Evolutionary conservation across 1,140 invertebrate genomes (phyloP).

Genomic region (Hyphantria cunea): DNA sequence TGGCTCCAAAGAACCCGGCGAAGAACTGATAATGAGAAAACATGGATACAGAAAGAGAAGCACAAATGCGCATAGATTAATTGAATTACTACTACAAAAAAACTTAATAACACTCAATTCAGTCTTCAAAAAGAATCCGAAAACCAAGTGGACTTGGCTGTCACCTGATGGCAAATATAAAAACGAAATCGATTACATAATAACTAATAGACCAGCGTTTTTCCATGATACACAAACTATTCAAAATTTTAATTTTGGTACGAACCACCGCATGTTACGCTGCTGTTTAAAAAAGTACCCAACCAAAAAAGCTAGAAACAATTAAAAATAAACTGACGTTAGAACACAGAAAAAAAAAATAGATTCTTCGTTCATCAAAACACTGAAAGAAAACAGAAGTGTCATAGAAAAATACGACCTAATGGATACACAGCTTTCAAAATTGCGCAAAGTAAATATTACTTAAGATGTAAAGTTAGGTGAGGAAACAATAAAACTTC

Average conservation of each 20-base stretch:
- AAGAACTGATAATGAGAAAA: conserved; percentile 30
- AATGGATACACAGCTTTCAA: conserved; percentile 8
- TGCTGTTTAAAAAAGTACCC: neutral
- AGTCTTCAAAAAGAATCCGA: conserved; percentile 33
- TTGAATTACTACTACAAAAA: conserved; percentile 17
- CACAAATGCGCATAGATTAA: conserved; percentile 18
- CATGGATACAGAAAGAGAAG: conserved; percentile 30
- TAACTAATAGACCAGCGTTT: conserved; percentile 21
- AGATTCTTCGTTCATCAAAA: neutral
- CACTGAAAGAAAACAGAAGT: conserved; percentile 21
- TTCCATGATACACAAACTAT: conserved; percentile 22
- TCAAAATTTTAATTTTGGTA: conserved; percentile 27
- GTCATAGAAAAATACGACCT: conserved; percentile 21
- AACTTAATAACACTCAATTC: neutral
- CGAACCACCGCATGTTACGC: conserved; percentile 29
- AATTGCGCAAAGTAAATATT: conserved; percentile 13
- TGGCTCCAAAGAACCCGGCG: conserved; percentile 19
- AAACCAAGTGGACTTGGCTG: conserved; percentile 34
- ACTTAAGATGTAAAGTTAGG: conserved; percentile 16
- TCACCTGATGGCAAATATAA: conserved; percentile 26
- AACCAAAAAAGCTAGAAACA: conserved; percentile 15
- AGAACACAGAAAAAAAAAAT: conserved; percentile 4
- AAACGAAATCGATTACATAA: conserved; percentile 35
- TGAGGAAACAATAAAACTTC: conserved; percentile 29
- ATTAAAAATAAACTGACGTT: conserved; percentile 6